These are phyloP conservation scores for Sander lucioperca DNA, from an alignment of 2,113 vertebrate genomes.

Conservation along the genomic window DNA sequence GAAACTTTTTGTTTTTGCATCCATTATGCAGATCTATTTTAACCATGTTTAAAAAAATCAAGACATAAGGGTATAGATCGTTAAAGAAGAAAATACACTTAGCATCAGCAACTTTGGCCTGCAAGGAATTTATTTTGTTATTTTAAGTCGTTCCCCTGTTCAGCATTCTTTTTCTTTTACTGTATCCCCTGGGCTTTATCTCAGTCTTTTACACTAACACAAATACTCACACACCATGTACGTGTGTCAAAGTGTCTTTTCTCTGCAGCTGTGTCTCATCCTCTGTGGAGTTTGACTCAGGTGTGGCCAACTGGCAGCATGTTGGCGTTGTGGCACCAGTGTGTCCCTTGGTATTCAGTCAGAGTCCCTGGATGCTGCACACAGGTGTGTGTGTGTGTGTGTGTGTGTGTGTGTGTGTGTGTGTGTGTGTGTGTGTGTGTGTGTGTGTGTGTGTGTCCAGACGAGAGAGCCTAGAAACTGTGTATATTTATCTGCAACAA, in stretches of 20 bases:
- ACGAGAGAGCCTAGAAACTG: constrained; percentile 8
- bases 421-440: neutral
- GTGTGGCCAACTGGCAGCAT: constrained; percentile 36
- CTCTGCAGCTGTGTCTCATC: constrained; percentile 43
- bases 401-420: neutral
- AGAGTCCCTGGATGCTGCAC: neutral
- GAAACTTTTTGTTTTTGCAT: constrained; percentile 33
- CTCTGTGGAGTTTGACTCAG: constrained; percentile 34
- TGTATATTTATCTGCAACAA: constrained; percentile 24
- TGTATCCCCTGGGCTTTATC: constrained; percentile 41
- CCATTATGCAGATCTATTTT: constrained; percentile 57
- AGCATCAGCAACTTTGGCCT: constrained; percentile 72
- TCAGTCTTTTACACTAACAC: constrained; percentile 32
- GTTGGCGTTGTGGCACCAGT: constrained; percentile 12
- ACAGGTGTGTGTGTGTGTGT: neutral
- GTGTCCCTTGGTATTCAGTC: constrained; percentile 16
- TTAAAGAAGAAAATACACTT: constrained; percentile 16
- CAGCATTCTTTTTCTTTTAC: constrained; percentile 60
- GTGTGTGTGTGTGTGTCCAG: neutral
- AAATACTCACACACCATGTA: neutral
- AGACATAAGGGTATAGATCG: constrained; percentile 53
- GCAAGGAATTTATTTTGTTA: constrained; percentile 64
- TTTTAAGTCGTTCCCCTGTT: constrained; percentile 59
- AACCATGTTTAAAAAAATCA: constrained; percentile 40
- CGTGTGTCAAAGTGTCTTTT: constrained; percentile 23